Conservation (phyloP, 1,140 invertebrate genomes). For the Tenebrio molitor region DNA sequence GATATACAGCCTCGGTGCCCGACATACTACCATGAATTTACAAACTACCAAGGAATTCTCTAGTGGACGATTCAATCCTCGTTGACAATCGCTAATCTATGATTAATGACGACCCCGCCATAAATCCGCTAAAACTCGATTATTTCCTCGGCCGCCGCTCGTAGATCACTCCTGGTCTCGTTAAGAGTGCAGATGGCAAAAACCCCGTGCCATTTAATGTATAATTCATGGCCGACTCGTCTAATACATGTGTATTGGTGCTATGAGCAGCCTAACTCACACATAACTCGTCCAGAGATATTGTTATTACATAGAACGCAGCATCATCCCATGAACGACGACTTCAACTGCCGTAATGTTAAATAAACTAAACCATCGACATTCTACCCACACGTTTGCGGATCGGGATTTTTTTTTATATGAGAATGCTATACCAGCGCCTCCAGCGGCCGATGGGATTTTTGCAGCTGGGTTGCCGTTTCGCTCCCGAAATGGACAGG, state of each 20-base stretch:
- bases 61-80: slow-evolving; percentile 13
- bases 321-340: slow-evolving; percentile 8
- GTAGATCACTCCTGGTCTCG: slow-evolving; percentile 53
- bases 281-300: slow-evolving; percentile 60
- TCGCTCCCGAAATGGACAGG: too few relatives aligned
- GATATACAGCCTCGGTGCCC: slow-evolving; percentile 12
- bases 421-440: too few relatives aligned
- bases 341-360: slow-evolving; percentile 23
- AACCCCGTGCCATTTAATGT: slow-evolving; percentile 52
- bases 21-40: slow-evolving; percentile 6
- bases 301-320: slow-evolving; percentile 54
- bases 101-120: not conserved
- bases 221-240: slow-evolving; percentile 51
- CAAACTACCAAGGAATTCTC: slow-evolving; percentile 13
- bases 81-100: slow-evolving; percentile 19
- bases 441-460: too few relatives aligned
- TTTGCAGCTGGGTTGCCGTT: too few relatives aligned
- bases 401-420: too few relatives aligned
- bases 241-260: slow-evolving; percentile 55
- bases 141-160: not conserved
- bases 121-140: not conserved
- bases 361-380: slow-evolving; percentile 46
- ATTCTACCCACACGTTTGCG: slow-evolving; percentile 45
- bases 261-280: slow-evolving; percentile 52
- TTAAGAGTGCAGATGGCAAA: slow-evolving; percentile 48